These are phyloP conservation scores for Tridacna gigas DNA, from an alignment of 2,888 invertebrate species.

Conservation along the genomic window DNA sequence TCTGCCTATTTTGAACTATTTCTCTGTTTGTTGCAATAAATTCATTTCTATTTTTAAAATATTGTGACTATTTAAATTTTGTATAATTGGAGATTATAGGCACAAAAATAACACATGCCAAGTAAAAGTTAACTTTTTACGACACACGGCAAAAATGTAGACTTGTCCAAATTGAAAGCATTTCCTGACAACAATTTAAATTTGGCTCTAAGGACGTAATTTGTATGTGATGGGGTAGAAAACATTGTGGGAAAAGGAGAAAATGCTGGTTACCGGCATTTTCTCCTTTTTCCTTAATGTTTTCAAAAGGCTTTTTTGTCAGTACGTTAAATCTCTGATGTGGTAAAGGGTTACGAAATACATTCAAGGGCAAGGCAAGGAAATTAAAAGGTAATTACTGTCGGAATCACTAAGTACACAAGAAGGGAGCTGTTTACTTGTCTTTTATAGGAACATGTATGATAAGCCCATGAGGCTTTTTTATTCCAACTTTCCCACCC, in stretches of 20 bases:
- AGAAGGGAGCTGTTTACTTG: constrained; percentile 16
- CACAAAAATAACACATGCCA: no score
- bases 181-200: no score
- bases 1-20: no score
- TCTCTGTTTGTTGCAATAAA: no score
- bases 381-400: constrained; percentile 29
- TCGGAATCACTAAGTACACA: constrained; percentile 26
- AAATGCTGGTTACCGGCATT: neutral
- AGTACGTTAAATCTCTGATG: neutral
- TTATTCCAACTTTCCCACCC: constrained; percentile 25
- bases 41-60: no score
- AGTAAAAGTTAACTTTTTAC: no score
- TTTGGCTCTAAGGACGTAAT: no score
- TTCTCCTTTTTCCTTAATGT: neutral
- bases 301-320: neutral
- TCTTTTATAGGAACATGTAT: constrained; percentile 28
- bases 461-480: constrained; percentile 31
- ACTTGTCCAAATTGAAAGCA: no score
- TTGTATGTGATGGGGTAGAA: neutral
- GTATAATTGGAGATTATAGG: no score
- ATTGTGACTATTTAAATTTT: no score
- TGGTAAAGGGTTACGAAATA: no score
- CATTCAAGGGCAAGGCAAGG: constrained; percentile 3
- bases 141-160: no score
- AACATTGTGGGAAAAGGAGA: neutral